A percentile compares a stretch with the other conserved stretches of the same genome.
These are phyloP conservation scores for Callorhinus ursinus DNA, from an alignment of 2,113 vertebrate genomes.

Conservation along the genomic window DNA sequence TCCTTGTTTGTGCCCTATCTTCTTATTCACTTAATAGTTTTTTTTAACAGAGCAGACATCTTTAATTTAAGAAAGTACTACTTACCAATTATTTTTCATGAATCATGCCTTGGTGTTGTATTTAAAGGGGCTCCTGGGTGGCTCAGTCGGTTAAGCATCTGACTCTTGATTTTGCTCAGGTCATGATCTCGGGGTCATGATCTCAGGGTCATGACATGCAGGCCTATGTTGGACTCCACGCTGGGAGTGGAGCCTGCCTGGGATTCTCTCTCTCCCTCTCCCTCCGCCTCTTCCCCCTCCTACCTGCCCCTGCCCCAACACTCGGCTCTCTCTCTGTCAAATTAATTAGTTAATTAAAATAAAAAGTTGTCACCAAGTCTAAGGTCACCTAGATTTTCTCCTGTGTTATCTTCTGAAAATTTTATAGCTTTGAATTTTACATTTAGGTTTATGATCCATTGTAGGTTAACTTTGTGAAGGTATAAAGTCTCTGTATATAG, in stretches of 20 bases:
- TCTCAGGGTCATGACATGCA: not conserved
- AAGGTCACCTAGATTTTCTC: not conserved
- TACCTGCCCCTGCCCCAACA: not conserved
- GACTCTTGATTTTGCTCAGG: not conserved
- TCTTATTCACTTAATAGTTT: not conserved
- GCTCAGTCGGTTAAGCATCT: not conserved
- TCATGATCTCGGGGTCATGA: not conserved
- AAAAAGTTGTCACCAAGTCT: conserved; percentile 46
- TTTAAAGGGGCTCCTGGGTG: not conserved
- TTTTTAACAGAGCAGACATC: not conserved
- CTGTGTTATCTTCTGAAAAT: not conserved
- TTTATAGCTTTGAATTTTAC: conserved; percentile 30
- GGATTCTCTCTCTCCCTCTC: too few relatives aligned
- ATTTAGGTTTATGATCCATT: not conserved
- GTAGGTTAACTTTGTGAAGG: not conserved
- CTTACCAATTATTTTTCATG: not conserved
- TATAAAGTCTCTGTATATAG: not conserved
- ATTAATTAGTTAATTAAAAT: not conserved
- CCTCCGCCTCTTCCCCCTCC: not conserved
- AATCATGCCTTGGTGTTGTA: not conserved
- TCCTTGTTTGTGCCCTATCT: not conserved
- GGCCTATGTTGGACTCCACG: too few relatives aligned
- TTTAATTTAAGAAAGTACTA: not conserved
- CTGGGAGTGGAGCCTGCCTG: too few relatives aligned
- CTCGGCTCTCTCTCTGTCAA: not conserved